phyloP scores from a whole-genome alignment of 2,797 vertebrate species.

The Stomatorhinus walkeri region DNA sequence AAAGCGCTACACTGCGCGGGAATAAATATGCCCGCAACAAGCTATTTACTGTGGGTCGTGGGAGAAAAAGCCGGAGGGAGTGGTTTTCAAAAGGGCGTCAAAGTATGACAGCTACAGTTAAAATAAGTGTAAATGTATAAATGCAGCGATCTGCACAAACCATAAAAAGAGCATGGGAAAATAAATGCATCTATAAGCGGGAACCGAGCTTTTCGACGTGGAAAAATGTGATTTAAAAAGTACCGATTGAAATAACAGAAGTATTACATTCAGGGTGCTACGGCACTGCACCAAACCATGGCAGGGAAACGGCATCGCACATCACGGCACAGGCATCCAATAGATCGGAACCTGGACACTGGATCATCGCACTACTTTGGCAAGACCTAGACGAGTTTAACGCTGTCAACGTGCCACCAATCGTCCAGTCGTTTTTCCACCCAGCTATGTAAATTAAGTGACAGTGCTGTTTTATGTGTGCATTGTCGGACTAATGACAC shows the following conservation, averaged over 20 bases:
- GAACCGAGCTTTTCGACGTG: neutral
- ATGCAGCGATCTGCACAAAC: neutral
- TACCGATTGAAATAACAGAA: neutral
- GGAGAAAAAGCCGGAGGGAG: neutral
- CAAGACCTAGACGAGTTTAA: neutral
- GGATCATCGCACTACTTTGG: neutral
- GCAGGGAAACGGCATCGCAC: neutral
- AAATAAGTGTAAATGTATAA: neutral
- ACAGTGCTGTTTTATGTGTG: neutral
- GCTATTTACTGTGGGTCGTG: neutral
- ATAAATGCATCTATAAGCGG: neutral
- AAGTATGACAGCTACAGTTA: neutral
- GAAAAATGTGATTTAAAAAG: neutral
- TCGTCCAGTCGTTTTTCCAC: neutral
- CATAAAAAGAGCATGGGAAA: neutral
- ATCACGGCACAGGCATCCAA: neutral
- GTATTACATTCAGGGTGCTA: neutral
- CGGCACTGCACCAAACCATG: slow-evolving; percentile 14
- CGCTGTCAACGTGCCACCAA: neutral
- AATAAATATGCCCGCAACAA: neutral
- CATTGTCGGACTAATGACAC: neutral
- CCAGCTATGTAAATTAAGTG: neutral
- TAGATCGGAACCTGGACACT: neutral
- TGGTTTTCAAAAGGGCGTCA: neutral
- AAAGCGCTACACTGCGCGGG: neutral